phyloP scores from a whole-genome alignment of 2,113 vertebrate genomes.

The Callipepla squamata region DNA sequence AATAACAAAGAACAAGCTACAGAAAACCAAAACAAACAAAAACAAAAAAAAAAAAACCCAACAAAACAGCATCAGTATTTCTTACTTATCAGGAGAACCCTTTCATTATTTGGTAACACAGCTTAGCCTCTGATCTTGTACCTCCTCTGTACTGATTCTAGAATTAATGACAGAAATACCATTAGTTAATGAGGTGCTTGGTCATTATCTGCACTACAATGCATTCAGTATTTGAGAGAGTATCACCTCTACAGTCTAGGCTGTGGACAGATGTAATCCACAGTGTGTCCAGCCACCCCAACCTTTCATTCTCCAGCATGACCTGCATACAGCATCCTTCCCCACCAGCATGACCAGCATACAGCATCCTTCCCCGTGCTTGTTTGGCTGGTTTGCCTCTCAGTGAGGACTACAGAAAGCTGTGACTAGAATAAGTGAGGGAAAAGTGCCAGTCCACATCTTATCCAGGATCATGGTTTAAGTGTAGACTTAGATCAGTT shows the following conservation, averaged over 20 bases:
- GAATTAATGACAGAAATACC: neutral
- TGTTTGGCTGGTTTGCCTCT: neutral
- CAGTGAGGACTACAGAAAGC: neutral
- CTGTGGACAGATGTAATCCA: neutral
- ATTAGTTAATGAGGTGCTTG: neutral
- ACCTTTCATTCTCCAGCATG: neutral
- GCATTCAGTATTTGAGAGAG: neutral
- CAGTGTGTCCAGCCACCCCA: neutral
- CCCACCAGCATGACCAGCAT: too few species aligned
- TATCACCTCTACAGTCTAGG: neutral
- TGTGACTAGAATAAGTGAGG: rapidly evolving
- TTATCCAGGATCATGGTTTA: neutral
- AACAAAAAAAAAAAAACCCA: neutral
- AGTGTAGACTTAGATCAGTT: neutral
- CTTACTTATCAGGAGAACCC: neutral
- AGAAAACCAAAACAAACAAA: neutral
- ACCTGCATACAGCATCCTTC: too few species aligned
- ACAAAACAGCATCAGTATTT: neutral
- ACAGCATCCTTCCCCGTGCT: neutral
- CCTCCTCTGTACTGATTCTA: rapidly evolving
- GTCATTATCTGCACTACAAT: neutral
- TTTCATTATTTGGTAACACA: neutral
- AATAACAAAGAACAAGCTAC: neutral
- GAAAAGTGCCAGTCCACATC: neutral
- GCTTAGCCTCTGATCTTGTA: neutral